Evolutionary conservation across 2,888 invertebrate species (phyloP), one percentile per base, ranked within the genome.

Genomic region (Athetis lepigone): DNA sequence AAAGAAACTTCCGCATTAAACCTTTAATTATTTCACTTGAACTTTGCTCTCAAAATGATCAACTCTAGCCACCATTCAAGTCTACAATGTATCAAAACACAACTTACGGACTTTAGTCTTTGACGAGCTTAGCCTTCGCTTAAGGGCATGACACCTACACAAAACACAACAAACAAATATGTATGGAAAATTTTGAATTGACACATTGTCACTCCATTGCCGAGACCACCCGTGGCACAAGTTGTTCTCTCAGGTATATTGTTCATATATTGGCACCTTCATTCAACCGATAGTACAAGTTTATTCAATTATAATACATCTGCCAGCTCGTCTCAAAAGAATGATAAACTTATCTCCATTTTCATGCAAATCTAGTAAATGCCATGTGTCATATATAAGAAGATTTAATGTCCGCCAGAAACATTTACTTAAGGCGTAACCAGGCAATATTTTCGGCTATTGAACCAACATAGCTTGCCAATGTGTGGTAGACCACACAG

Each of bases 161-260:
- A 27, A 42, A 56, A 51, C 64, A 68, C 56, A 70, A 72, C 60
- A 72, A 73, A 78, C 71, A 72, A 74, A 72, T 66, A 67, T 52
- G 55, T 65, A 77, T 73, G 77, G 80, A 82, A 77, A 80, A 75
- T 77, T 80, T 75, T 63, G 69, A 77, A 72, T 76, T 70, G 75
- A 81, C 74, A 79, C 76, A 70, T 75, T 71, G 72, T 72, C 67
- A 75, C 62, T 66, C 27, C 55, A 67, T 61, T 64, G 64, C 61
- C 39, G n/a, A 69, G 80, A 78, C 79, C 79, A 80, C 80, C 80
- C 78, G 72, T 51, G 55, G 11, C 37, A 64, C 42, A 69, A 19
- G 64, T 64, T 57, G 36, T 52, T 42, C 66, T 60, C 45, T 68
- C 73, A 61, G 46, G 45, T 68, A 62, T 71, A 70, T 70, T 67